Conservation (phyloP, 37 sponge, comb jelly and placozoan genomes). For the Halichondria panicea region DNA sequence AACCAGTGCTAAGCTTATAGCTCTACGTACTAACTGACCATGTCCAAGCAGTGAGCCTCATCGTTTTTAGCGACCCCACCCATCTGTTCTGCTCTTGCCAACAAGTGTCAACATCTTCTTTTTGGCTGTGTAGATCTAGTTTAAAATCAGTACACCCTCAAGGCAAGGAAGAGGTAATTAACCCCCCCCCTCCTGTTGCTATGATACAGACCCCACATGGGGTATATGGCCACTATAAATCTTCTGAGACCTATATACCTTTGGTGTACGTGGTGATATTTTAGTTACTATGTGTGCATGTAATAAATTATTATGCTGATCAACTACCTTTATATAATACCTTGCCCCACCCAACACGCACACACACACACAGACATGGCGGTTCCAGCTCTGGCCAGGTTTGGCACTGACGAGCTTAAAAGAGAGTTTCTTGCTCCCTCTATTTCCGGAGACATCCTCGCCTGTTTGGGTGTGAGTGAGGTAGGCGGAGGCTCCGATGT, state of each 20-base stretch:
- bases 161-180: too few species aligned
- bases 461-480: constrained; percentile 93
- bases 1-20: too few species aligned
- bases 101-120: too few species aligned
- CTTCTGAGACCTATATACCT: not conserved
- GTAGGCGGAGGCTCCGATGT: constrained; percentile 93
- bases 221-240: too few species aligned
- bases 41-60: too few species aligned
- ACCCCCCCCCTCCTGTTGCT: too few species aligned
- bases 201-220: too few species aligned
- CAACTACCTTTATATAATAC: not conserved
- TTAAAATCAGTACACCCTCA: too few species aligned
- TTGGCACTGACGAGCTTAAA: constrained; percentile 84
- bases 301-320: not conserved
- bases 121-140: too few species aligned
- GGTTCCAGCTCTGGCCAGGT: constrained; percentile 83
- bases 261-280: not conserved
- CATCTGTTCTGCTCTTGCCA: too few species aligned
- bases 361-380: constrained; percentile 69
- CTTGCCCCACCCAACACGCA: not conserved
- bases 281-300: not conserved
- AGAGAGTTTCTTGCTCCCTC: constrained; percentile 79
- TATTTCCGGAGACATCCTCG: constrained; percentile 86
- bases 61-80: too few species aligned
- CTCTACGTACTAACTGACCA: too few species aligned